Evolutionary conservation across 92 coral and sea anemone species (phyloP).

Genomic region (Phenganax stokvisi): DNA sequence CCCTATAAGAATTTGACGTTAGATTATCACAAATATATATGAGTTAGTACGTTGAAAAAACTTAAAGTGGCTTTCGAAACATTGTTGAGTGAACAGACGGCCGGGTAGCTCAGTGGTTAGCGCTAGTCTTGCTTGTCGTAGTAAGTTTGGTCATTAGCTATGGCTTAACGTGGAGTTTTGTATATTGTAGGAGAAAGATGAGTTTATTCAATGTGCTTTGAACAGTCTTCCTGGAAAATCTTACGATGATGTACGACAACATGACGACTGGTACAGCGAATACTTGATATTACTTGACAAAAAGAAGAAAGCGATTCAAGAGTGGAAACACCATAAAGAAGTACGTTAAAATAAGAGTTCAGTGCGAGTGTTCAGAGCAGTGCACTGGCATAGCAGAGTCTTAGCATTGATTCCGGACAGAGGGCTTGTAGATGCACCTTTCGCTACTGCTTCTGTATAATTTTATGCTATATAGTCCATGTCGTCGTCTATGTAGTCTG

Average conservation of each 20-base stretch:
- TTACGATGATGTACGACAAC: constrained; percentile 78
- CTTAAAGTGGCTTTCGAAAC: no score
- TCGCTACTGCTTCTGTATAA: no score
- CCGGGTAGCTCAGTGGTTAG: neutral
- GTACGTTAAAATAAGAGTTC: constrained; percentile 37
- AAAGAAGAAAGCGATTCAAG: constrained; percentile 74
- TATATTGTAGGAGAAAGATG: constrained; percentile 57
- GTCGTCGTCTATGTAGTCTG: no score
- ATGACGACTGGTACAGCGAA: constrained; percentile 91
- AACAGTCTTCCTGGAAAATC: constrained; percentile 73
- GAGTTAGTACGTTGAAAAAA: no score
- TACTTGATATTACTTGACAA: constrained; percentile 71
- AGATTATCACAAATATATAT: no score
- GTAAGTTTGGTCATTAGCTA: neutral
- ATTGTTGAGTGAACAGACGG: no score
- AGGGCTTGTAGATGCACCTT: no score
- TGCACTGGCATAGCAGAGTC: no score
- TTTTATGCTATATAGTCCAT: no score
- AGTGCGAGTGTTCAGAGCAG: neutral
- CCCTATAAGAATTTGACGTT: no score
- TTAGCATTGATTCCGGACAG: no score
- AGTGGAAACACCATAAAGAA: constrained; percentile 76
- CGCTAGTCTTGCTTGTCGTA: neutral
- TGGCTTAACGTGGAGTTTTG: neutral
- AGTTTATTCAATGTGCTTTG: constrained; percentile 65